These are phyloP conservation scores for Plagodis pulveraria DNA, from an alignment of 2,888 invertebrate genomes.

Conservation along the genomic window DNA sequence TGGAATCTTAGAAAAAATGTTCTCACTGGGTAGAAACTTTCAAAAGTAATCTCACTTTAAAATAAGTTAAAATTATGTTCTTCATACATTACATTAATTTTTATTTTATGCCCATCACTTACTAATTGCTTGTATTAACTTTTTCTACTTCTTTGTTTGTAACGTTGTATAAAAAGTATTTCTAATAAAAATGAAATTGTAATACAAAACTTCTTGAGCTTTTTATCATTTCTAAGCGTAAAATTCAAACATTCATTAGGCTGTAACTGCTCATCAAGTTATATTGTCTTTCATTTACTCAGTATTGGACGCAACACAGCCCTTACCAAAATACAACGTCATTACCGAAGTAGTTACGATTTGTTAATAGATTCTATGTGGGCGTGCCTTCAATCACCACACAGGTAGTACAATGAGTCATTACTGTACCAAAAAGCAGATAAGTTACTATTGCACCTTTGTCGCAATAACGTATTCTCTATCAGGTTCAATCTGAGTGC, in stretches of 20 bases:
- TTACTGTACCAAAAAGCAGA: constrained; percentile 41
- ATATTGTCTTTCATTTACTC: constrained; percentile 21
- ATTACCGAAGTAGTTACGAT: constrained; percentile 47
- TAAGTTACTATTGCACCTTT: constrained; percentile 6
- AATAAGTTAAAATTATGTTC: too few relatives aligned
- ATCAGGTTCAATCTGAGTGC: neutral
- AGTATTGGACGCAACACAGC: constrained; percentile 22
- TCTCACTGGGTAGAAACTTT: too few relatives aligned
- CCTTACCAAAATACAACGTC: constrained; percentile 30
- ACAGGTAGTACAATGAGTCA: constrained; percentile 63
- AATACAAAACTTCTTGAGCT: constrained; percentile 15
- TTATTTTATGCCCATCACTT: too few relatives aligned
- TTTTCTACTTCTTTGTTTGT: neutral
- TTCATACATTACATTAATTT: too few relatives aligned
- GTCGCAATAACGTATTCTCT: constrained; percentile 4
- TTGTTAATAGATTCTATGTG: constrained; percentile 57
- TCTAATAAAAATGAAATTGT: constrained; percentile 5
- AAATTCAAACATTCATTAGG: constrained; percentile 16
- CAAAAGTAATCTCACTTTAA: too few relatives aligned
- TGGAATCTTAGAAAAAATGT: too few relatives aligned
- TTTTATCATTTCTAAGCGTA: constrained; percentile 13
- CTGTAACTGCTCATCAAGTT: constrained; percentile 21
- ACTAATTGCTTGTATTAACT: neutral
- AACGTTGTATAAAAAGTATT: too few relatives aligned
- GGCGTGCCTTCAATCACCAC: constrained; percentile 66